Percentiles rank a stretch among this genome's conserved stretches.
phyloP scores from a whole-genome alignment of 2,797 vertebrate species.

The Furcifer pardalis region DNA sequence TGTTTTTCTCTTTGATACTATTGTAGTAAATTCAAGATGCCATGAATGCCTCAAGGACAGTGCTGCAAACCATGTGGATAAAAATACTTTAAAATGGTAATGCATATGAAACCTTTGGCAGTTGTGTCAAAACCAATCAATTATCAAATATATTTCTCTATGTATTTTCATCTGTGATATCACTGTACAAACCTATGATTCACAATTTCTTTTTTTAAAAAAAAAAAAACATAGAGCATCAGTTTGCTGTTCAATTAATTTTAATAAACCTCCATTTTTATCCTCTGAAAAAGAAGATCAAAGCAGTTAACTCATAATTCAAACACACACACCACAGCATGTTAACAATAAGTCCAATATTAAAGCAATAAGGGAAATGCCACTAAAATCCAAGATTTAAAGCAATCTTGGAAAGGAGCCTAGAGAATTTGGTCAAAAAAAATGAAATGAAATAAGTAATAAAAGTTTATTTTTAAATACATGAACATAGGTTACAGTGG shows the following conservation, averaged over 20 bases:
- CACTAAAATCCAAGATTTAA: too few species aligned
- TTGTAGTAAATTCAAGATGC: conserved; percentile 9
- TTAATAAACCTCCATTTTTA: not conserved
- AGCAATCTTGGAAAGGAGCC: too few species aligned
- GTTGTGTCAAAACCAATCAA: not conserved
- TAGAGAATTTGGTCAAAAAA: too few species aligned
- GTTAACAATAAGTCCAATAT: too few species aligned
- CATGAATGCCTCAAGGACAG: not conserved
- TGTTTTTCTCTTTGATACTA: not conserved
- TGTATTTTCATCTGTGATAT: not conserved
- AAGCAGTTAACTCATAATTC: not conserved
- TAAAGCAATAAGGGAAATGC: too few species aligned
- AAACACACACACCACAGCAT: too few species aligned
- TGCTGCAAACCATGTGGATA: not conserved
- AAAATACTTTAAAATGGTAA: not conserved
- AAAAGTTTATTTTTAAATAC: too few species aligned
- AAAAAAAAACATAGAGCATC: not conserved
- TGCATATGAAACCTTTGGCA: not conserved
- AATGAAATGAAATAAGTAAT: too few species aligned
- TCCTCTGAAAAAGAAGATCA: not conserved
- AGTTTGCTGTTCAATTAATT: not conserved
- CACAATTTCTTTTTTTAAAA: not conserved
- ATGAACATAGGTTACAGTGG: too few species aligned
- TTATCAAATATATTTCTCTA: not conserved
- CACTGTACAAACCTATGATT: not conserved